Conservation (phyloP, 2,797 vertebrate species). For the Coranthus polyacanthus region DNA sequence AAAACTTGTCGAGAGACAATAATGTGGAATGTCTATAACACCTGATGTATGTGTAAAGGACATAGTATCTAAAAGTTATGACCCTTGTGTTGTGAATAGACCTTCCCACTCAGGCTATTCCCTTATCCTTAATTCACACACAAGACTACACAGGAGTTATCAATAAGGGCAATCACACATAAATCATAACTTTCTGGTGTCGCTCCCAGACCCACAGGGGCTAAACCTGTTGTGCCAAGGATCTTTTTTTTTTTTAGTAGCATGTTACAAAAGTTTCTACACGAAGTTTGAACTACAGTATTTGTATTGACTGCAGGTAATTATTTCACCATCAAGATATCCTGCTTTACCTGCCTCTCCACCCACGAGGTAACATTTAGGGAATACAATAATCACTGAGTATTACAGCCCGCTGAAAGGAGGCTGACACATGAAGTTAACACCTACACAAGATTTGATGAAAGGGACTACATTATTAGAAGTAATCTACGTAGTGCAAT, state of each 20-base stretch:
- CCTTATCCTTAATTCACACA: too few relatives aligned
- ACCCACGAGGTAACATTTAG: conserved; percentile 51
- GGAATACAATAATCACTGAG: conserved; percentile 39
- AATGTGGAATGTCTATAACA: too few relatives aligned
- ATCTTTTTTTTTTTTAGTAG: not conserved
- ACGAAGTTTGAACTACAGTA: conserved; percentile 35
- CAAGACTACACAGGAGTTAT: too few relatives aligned
- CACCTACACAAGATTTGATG: conserved; percentile 5
- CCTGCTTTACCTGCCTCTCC: conserved; percentile 54
- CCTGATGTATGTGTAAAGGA: too few relatives aligned
- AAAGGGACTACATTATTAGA: conserved; percentile 10
- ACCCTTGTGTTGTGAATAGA: too few relatives aligned
- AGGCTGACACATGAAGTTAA: conserved; percentile 38
- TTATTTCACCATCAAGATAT: conserved; percentile 58
- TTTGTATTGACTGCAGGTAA: conserved; percentile 59
- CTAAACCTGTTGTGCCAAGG: too few relatives aligned
- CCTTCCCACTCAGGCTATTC: too few relatives aligned
- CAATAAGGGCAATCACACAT: too few relatives aligned
- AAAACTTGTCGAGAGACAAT: too few relatives aligned
- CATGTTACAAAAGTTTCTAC: conserved; percentile 19
- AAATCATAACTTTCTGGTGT: too few relatives aligned
- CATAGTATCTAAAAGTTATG: too few relatives aligned
- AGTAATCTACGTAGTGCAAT: not conserved
- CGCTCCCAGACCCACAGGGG: too few relatives aligned
- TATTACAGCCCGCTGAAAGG: conserved; percentile 37